Evolutionary conservation across 2,888 invertebrate species (phyloP), one percentile per base, ranked within the genome.

Genomic region (Tortrix viridana): DNA sequence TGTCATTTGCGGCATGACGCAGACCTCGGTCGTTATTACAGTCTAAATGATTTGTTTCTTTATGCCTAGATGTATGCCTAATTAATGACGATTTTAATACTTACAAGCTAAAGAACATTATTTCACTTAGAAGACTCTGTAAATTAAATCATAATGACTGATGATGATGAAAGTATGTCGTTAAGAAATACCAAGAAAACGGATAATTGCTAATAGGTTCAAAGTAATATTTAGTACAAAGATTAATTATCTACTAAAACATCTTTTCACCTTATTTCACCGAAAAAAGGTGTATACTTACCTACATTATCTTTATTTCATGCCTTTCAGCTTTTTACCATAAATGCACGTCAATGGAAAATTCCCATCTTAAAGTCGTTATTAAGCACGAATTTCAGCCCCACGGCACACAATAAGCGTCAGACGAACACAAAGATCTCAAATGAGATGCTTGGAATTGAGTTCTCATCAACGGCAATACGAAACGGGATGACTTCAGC

Each of bases 371-470:
- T 7, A 2, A 9, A 26, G 48, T 41, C 38, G 22, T 4, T 57
- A 48, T 23, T 38, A n/a, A n/a, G 23, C 41, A 41, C 48, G 14
- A 57, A 49, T 57, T 57, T 57, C 18, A 48, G 50, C 43, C 43
- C 26, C 9, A 49, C 49, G 32, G 37, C 4, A 19, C 12, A 47
- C 37, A 50, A 50, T 49, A 59, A 55, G 37, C 43, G 43, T 32
- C 58, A 32, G 43, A n/a, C 19, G 44, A 59, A 55, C 38, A 58
- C 64, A 64, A 59, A 63, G 47, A 50, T 44, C 43, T 60, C 16
- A 6, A 65, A 61, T 60, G 57, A 56, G 53, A 62, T 55, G 46
- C 66, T 58, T 55, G 62, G 66, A 60, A 60, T 58, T 50, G 18
- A 48, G 37, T 48, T 52, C 54, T 60, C 55, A 47, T 48, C 41